phyloP scores from a whole-genome alignment of 2,888 invertebrate species.

The Pegoplata infirma region DNA sequence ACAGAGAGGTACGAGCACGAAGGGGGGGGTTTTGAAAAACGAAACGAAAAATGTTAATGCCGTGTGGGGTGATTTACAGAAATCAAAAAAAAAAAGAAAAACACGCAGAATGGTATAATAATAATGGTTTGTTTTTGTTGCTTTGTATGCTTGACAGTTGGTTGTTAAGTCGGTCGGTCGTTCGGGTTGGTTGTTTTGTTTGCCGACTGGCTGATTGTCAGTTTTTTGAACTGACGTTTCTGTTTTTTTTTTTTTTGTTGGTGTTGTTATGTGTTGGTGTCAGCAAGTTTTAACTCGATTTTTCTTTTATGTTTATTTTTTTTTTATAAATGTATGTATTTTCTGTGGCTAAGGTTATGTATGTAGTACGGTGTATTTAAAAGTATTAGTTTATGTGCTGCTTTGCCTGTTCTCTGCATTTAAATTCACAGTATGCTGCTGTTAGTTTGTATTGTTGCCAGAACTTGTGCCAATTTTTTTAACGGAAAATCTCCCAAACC shows the following conservation, averaged over 20 bases:
- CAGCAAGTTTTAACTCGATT: slow-evolving; percentile 61
- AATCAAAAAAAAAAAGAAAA: slow-evolving; percentile 30
- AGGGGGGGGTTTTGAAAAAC: slow-evolving; percentile 28
- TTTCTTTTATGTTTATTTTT: slow-evolving; percentile 27
- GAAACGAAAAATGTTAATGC: slow-evolving; percentile 48
- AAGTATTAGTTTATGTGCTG: slow-evolving; percentile 32
- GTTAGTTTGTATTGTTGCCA: slow-evolving; percentile 58
- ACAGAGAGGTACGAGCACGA: background rate
- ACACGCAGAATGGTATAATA: slow-evolving; percentile 48
- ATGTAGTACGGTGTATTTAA: background rate
- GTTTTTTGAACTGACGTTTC: background rate
- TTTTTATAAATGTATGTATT: no score
- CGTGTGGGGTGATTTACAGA: slow-evolving; percentile 54
- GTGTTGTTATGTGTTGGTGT: slow-evolving; percentile 57
- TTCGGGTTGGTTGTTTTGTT: slow-evolving; percentile 5
- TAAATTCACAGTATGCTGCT: slow-evolving; percentile 55
- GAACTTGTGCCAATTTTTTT: background rate
- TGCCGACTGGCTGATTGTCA: slow-evolving; percentile 13
- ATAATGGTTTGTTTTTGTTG: slow-evolving; percentile 51
- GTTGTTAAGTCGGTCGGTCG: slow-evolving; percentile 22
- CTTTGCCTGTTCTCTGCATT: slow-evolving; percentile 33
- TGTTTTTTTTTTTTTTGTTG: slow-evolving; percentile 24
- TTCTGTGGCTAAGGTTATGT: slow-evolving; percentile 50
- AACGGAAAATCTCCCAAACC: no score
- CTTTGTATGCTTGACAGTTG: slow-evolving; percentile 10